Evolutionary conservation across 2,113 vertebrate genomes (phyloP).

Genomic region (Paracanthobrama guichenoti): DNA sequence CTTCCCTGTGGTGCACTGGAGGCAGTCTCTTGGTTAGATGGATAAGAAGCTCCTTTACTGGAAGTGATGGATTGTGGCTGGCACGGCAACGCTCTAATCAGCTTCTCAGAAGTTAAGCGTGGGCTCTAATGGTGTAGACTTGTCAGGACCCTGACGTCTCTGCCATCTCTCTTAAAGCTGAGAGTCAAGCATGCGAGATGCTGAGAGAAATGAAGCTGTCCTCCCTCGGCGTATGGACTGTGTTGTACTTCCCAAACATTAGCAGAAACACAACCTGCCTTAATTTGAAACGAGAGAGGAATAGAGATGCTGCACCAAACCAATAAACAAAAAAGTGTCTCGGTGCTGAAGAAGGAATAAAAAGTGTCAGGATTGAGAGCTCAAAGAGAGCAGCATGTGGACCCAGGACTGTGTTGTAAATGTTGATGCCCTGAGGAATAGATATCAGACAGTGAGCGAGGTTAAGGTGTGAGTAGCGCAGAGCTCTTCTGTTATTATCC

Average conservation of each 20-base stretch:
- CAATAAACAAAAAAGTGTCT: not conserved
- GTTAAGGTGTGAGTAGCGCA: slow-evolving; percentile 48
- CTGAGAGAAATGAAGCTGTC: slow-evolving; percentile 53
- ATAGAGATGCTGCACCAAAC: not conserved
- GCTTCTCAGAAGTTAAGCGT: slow-evolving; percentile 62
- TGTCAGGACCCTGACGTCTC: slow-evolving; percentile 58
- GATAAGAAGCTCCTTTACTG: slow-evolving; percentile 58
- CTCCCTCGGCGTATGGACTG: slow-evolving; percentile 46
- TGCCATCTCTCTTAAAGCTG: slow-evolving; percentile 53
- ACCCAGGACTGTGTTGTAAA: slow-evolving; percentile 42
- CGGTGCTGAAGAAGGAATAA: slow-evolving; percentile 1
- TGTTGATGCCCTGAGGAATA: slow-evolving; percentile 44
- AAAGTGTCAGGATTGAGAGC: not conserved
- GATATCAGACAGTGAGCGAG: slow-evolving; percentile 48
- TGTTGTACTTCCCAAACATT: slow-evolving; percentile 50
- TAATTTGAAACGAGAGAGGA: slow-evolving; percentile 24
- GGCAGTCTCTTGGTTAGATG: slow-evolving; percentile 57
- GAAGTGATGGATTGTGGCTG: slow-evolving; percentile 61
- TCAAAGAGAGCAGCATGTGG: slow-evolving; percentile 33
- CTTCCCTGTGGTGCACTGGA: slow-evolving; percentile 41
- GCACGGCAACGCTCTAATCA: slow-evolving; percentile 53
- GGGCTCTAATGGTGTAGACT: slow-evolving; percentile 62
- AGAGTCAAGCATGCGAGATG: slow-evolving; percentile 50
- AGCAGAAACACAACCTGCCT: slow-evolving; percentile 49
- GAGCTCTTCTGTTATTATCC: slow-evolving; percentile 52